A percentile compares a stretch with the other conserved stretches of the same genome.
Conservation (phyloP, 2,797 vertebrate genomes). For the Arctocebus calabarensis region DNA sequence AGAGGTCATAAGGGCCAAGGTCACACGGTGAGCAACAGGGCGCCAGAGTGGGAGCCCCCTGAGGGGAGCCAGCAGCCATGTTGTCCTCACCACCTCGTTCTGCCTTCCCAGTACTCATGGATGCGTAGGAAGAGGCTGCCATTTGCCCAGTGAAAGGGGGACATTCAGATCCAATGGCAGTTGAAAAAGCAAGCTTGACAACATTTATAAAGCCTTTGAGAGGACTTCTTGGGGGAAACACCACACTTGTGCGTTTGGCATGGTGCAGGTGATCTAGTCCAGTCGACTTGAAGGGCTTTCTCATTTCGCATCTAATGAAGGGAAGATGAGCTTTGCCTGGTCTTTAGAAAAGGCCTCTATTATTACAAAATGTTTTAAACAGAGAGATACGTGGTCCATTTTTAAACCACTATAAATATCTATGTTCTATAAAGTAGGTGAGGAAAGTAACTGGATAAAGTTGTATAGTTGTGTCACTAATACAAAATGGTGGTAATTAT, state of each 20-base stretch:
- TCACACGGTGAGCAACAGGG: not conserved
- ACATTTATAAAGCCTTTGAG: conserved; percentile 2
- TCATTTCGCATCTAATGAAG: conserved; percentile 15
- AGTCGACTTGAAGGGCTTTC: not conserved
- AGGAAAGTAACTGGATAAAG: conserved; percentile 47
- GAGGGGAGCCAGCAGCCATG: not conserved
- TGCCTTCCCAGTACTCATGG: not conserved
- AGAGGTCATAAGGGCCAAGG: not conserved
- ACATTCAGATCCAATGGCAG: not conserved
- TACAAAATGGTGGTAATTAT: conserved; percentile 51
- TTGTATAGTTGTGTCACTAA: not conserved
- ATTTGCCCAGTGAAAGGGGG: not conserved
- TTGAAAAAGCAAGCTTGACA: conserved; percentile 37
- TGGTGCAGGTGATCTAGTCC: not conserved
- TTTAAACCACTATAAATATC: conserved; percentile 54
- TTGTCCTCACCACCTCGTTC: not conserved
- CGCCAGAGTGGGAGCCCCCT: not conserved
- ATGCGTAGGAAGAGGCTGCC: not conserved
- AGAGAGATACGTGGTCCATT: not conserved
- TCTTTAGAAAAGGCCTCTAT: not conserved
- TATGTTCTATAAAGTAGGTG: not conserved
- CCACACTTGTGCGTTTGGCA: not conserved
- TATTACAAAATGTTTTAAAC: conserved; percentile 38
- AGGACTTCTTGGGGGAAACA: not conserved
- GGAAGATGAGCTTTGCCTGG: not conserved